phyloP scores from a whole-genome alignment of 2,888 invertebrate species.

The Pterostichus madidus region DNA sequence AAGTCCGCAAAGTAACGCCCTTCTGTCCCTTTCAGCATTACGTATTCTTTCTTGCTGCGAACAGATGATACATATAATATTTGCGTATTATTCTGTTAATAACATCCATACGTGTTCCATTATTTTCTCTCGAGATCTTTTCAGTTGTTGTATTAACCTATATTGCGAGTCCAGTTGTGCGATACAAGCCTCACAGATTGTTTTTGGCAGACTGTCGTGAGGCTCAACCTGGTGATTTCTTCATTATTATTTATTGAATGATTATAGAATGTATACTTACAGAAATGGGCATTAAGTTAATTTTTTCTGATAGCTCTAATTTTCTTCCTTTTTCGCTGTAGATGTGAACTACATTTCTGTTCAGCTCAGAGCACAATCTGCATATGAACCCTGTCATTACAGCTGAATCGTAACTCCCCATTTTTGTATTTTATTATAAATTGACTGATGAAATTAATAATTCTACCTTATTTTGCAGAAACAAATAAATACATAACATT shows the following conservation, averaged over 20 bases:
- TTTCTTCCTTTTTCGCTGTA: slow-evolving; percentile 89
- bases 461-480: background rate
- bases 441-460: slow-evolving; percentile 29
- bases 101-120: slow-evolving; percentile 25
- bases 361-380: slow-evolving; percentile 92
- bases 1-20: background rate
- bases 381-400: slow-evolving; percentile 91
- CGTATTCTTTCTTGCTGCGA: background rate
- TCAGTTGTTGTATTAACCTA: slow-evolving; percentile 78
- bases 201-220: slow-evolving; percentile 83
- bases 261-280: slow-evolving; percentile 78
- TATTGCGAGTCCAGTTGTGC: slow-evolving; percentile 79
- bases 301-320: slow-evolving; percentile 87
- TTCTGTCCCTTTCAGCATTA: background rate
- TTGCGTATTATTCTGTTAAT: background rate
- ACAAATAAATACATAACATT: background rate
- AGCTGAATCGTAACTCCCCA: slow-evolving; percentile 91
- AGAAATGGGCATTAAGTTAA: slow-evolving; percentile 89
- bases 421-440: slow-evolving; percentile 73
- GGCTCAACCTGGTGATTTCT: slow-evolving; percentile 74
- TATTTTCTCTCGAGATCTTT: slow-evolving; percentile 74
- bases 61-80: background rate
- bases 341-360: slow-evolving; percentile 89
- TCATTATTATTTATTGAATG: slow-evolving; percentile 46
- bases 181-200: slow-evolving; percentile 81